Base-by-base conservation (phyloP, 2,797 vertebrate species). In the Muraenolepis orangiensis region DNA sequence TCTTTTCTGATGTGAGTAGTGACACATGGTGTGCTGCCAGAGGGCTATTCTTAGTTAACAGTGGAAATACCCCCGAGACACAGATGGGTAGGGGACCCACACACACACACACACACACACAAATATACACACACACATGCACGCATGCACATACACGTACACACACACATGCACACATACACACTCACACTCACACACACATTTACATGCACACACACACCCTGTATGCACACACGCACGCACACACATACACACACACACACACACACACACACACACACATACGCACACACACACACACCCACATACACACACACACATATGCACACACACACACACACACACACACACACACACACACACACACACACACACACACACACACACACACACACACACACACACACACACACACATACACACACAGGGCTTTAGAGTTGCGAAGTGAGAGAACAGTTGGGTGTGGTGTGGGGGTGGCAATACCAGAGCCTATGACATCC, bases 21-120 rank as follows among this genome's bases (percentile, higher is more conserved):
- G 89, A 87, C 88, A 87, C 83, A 85, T 76, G 78, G 84, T 81
- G 66, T 75, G 81, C 29, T 90, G 90, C 89, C 82, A 87, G 80
- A 80, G 80, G 77, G 87, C 88, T 94, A 93, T 93, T 93, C 90
- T 88, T 80, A 91, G 91, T 91, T 93, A 90, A 84, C 86, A 79
- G 84, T 76, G 87, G 81, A 88, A 89, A 91, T 87, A 84, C 80
- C 86, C 85, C 34, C 0, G 74, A 81, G 80, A 80, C 23, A 64
- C 23, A 64, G 51, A 20, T 3, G 51, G 20, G 51, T 57, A 57
- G 20, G 16, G 29, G n/a, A 14, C 30, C 6, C 31, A 23, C 23
- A 57, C 66, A 28, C 64, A 36, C 40, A 29, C 30, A 36, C 51
- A 57, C 40, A 42, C 51, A 57, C 20, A 57, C 51, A 38, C 36